Base-by-base conservation (phyloP, 2,113 vertebrate species). In the Notechis scutatus region DNA sequence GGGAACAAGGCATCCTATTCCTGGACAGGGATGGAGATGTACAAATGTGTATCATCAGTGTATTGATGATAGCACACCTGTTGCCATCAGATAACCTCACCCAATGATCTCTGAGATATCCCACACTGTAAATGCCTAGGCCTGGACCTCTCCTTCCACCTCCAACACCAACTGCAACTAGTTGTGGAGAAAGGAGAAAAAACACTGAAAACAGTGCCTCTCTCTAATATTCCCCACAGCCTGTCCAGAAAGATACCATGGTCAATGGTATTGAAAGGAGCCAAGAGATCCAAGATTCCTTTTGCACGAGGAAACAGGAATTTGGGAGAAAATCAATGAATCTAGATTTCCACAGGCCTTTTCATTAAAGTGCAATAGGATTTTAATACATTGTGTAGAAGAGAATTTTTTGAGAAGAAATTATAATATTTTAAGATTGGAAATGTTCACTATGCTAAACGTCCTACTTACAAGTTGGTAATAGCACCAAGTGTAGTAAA, bases 401-500 rank as follows among this genome's bases (percentile, higher is more conserved):
- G 3, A 85, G 1, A 23, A 61, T 26, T 14, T 85, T 18, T 74
- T 93, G 50, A 93, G 90, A 92, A 64, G 50, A 81, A 45, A 14
- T 24, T 88, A 88, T 88, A 34, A 29, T 90, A 74, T 6, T 55
- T 92, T 57, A 93, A 81, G 0, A 18, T 11, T 0, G 74, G 55
- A 89, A 24, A 92, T 1, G 12, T 23, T 3, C 1, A 9, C 5
- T 90, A 26, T 29, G 64, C 29, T 93, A 56, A 94, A 0, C 1
- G 54, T 2, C 87, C 93, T 96, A 99, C 99, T 99, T 97, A 99
- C 99, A 99, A 95, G 97, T 99, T 99, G 91, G 98, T 98, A 93
- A 99, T 97, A 20, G 98, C 96, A 85, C 96, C 97, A 95, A 99
- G 97, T 85, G 98, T 98, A 69, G 97, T 96, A 95, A 99, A 99